These are phyloP conservation scores for Phlogophora meticulosa DNA, from an alignment of 2,888 invertebrate species.

Conservation along the genomic window DNA sequence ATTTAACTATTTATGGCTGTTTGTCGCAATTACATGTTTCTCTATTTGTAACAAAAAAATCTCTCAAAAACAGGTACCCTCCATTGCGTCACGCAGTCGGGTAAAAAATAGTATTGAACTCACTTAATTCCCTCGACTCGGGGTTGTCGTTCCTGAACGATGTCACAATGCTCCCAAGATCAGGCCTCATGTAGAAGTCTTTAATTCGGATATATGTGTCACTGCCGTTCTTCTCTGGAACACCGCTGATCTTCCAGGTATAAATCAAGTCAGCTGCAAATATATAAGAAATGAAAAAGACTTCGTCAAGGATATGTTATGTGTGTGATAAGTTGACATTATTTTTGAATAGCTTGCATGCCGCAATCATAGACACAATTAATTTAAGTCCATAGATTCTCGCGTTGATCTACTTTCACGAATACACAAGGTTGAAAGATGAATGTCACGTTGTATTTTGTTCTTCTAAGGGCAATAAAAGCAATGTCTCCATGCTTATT, in stretches of 20 bases:
- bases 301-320: neutral
- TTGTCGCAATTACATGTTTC: too few species aligned
- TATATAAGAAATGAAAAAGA: neutral
- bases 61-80: neutral
- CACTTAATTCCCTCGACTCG: constrained; percentile 90
- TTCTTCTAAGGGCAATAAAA: neutral
- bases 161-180: constrained; percentile 92
- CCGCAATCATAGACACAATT: too few species aligned
- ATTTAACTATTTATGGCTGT: too few species aligned
- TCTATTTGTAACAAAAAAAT: neutral
- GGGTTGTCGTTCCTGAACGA: constrained; percentile 92
- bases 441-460: too few species aligned
- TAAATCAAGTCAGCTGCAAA: constrained; percentile 90
- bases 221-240: constrained; percentile 88
- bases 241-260: constrained; percentile 91
- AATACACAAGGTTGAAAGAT: neutral
- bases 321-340: too few species aligned
- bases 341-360: too few species aligned
- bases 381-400: neutral
- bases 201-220: constrained; percentile 91
- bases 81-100: too few species aligned
- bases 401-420: neutral
- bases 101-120: constrained; percentile 75
- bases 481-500: neutral
- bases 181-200: constrained; percentile 92